These are phyloP conservation scores for Scophthalmus maximus DNA, from an alignment of 2,113 vertebrate species.

Conservation along the genomic window DNA sequence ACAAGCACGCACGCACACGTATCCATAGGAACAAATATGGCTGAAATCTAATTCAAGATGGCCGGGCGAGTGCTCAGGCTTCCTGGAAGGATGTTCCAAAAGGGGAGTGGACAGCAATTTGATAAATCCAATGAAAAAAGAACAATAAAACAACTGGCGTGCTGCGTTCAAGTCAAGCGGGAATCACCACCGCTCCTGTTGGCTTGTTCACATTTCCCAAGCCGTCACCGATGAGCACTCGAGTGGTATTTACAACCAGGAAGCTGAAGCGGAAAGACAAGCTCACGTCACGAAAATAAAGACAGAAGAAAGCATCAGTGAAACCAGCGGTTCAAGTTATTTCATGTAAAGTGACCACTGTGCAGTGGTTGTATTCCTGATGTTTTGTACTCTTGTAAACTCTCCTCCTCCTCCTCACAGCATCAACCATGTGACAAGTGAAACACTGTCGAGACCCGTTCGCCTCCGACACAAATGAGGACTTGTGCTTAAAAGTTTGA, in stretches of 20 bases:
- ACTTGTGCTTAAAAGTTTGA: conserved; percentile 74
- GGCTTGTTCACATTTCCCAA: conserved; percentile 30
- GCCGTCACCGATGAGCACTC: conserved; percentile 1
- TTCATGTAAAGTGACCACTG: conserved; percentile 66
- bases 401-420: conserved; percentile 33
- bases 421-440: conserved; percentile 13
- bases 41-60: conserved; percentile 76
- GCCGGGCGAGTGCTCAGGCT: conserved; percentile 59
- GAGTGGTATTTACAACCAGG: conserved; percentile 56
- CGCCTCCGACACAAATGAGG: conserved; percentile 49
- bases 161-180: conserved; percentile 8
- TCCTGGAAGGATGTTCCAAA: conserved; percentile 50
- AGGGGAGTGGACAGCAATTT: conserved; percentile 13
- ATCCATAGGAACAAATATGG: conserved; percentile 76
- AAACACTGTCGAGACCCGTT: neutral
- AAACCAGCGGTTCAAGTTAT: too few species aligned
- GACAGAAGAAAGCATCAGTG: conserved; percentile 35
- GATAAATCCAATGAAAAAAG: conserved; percentile 3
- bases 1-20: conserved; percentile 26
- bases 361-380: conserved; percentile 75
- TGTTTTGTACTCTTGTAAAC: conserved; percentile 69
- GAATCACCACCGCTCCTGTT: conserved; percentile 16
- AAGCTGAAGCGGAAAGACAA: conserved; percentile 59
- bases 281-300: conserved; percentile 52
- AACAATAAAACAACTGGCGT: neutral